Percentiles rank a stretch among this genome's conserved stretches.
Conservation (phyloP, 2,797 vertebrate genomes). For the Euthynnus affinis region DNA sequence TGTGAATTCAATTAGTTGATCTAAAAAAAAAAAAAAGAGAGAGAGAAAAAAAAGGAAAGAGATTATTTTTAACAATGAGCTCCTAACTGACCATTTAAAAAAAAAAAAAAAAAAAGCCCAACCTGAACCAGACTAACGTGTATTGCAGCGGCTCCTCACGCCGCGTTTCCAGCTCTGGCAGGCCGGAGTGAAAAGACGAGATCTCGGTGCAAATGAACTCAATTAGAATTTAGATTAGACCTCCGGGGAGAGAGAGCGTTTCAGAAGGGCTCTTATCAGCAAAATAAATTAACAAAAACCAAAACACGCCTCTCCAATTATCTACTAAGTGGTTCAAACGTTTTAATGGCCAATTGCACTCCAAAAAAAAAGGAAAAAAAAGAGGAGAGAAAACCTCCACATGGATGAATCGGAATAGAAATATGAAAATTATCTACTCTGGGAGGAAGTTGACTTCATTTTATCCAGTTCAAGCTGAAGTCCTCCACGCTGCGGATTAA, state of each 20-base stretch:
- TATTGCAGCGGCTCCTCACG: slow-evolving; percentile 63
- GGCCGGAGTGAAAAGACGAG: slow-evolving; percentile 68
- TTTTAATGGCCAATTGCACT: slow-evolving; percentile 66
- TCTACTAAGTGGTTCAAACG: slow-evolving; percentile 73
- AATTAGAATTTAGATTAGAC: slow-evolving; percentile 88
- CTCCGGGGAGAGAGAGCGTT: slow-evolving; percentile 82
- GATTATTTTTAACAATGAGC: slow-evolving; percentile 60
- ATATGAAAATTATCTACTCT: slow-evolving; percentile 64
- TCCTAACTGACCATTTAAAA: slow-evolving; percentile 29
- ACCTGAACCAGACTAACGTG: slow-evolving; percentile 51
- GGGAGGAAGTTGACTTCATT: slow-evolving; percentile 56
- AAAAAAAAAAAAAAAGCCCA: slow-evolving; percentile 12
- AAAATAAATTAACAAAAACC: slow-evolving; percentile 85
- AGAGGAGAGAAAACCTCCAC: background rate
- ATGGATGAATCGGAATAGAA: slow-evolving; percentile 61
- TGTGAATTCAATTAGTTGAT: slow-evolving; percentile 68
- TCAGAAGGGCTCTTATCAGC: slow-evolving; percentile 81
- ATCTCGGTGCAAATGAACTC: slow-evolving; percentile 86
- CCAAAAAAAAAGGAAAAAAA: slow-evolving; percentile 1
- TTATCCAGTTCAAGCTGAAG: slow-evolving; percentile 37
- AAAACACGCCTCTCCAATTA: slow-evolving; percentile 87
- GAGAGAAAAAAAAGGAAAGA: slow-evolving; percentile 18
- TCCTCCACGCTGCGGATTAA: slow-evolving; percentile 35
- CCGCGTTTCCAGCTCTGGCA: slow-evolving; percentile 58
- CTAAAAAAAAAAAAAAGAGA: background rate